Conservation (phyloP, 2,113 vertebrate species). For the Hoplias malabaricus region DNA sequence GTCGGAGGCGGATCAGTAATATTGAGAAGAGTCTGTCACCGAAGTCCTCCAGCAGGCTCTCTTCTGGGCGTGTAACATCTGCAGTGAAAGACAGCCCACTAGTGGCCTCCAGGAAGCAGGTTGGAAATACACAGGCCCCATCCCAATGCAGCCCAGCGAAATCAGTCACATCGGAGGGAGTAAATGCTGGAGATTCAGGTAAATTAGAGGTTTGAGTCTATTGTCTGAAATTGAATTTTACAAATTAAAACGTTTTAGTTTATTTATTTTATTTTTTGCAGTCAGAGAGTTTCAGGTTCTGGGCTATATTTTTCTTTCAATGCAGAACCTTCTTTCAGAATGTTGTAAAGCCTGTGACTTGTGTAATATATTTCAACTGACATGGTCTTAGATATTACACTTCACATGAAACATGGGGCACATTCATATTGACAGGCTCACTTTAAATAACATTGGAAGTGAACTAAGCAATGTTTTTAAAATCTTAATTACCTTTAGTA, state of each 20-base stretch:
- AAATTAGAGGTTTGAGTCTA: background rate
- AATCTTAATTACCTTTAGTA: too few relatives aligned
- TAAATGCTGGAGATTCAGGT: constrained; percentile 12
- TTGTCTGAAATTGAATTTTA: background rate
- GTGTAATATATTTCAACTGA: too few relatives aligned
- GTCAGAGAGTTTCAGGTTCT: too few relatives aligned
- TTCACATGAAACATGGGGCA: too few relatives aligned
- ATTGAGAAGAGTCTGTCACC: constrained; percentile 48
- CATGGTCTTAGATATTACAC: too few relatives aligned
- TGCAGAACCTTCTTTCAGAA: too few relatives aligned
- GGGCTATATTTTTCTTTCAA: too few relatives aligned
- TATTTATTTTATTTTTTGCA: too few relatives aligned
- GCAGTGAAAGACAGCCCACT: background rate
- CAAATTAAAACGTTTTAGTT: background rate
- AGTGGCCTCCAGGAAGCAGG: background rate
- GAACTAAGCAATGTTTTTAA: too few relatives aligned
- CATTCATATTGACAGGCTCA: too few relatives aligned
- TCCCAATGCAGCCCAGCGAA: background rate
- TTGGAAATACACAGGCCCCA: background rate
- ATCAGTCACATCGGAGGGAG: background rate
- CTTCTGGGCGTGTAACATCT: background rate
- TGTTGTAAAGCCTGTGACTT: too few relatives aligned
- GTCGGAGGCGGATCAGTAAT: constrained; percentile 43
- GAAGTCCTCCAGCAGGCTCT: constrained; percentile 3
- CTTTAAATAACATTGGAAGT: too few relatives aligned